Evolutionary conservation across 2,888 invertebrate species (phyloP), one percentile per base, ranked within the genome.

Genomic region (Diplolepis rosae): DNA sequence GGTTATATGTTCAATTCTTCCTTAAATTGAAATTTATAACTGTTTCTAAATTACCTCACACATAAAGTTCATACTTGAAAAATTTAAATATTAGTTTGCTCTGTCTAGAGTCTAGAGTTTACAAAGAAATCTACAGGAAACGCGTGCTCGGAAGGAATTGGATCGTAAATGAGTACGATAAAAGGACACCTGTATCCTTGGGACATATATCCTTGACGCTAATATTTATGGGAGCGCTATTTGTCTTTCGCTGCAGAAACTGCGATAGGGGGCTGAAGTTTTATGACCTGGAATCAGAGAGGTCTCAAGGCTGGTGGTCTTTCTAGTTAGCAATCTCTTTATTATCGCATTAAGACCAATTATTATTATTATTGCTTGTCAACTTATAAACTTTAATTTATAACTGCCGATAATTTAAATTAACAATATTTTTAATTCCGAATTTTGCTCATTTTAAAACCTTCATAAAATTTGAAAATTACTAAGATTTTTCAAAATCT

Each of bases 141-240:
- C 79, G 51, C 32, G 54, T 66, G 30, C 66, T 51, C 7, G 35
- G 24, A 61, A 22, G 61, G 39, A 61, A 66, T 80, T 74, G 68
- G 73, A 78, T 68, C 68, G 66, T 74, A 74, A 81, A 79, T 71
- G 70, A 73, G 35, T 66, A 61, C 72, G 83, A 85, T 84, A 83
- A 83, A 81, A 61, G 69, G 77, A 77, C 84, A 84, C 84, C 85
- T 84, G 83, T 80, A 81, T 83, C 82, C 83, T 79, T 71, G 70
- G 30, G 45, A 70, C 66, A 22, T 73, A 72, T 74, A 72, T 72
- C 71, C 75, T 70, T 66, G 72, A 75, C 72, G 71, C 68, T 72
- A 77, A 75, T 69, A 72, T 78, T 77, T 77, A 73, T 70, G 73
- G 69, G 66, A 72, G 50, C 76, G 68, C 66, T 76, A 71, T 76